Evolutionary conservation across 2,888 invertebrate genomes (phyloP).

Genomic region (Catocala sponsa): DNA sequence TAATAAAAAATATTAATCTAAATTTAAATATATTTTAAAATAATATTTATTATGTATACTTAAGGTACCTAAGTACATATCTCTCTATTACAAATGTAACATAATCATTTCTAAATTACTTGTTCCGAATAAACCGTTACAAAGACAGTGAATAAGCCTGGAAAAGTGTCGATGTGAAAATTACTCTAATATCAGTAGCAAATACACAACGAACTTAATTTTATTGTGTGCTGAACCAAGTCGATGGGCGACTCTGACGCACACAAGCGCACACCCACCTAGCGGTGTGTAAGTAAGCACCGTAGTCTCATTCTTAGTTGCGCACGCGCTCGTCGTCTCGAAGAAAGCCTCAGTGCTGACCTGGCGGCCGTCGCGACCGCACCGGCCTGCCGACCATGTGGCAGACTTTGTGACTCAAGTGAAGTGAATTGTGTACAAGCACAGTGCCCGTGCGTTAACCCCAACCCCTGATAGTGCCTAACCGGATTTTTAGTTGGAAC

Average conservation of each 20-base stretch:
- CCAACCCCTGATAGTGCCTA: slow-evolving; percentile 85
- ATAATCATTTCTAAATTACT: too few relatives aligned
- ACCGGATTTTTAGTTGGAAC: slow-evolving; percentile 82
- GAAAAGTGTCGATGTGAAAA: slow-evolving; percentile 18
- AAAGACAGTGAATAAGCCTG: not conserved
- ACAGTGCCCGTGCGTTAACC: slow-evolving; percentile 85
- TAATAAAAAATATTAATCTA: too few relatives aligned
- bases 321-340: slow-evolving; percentile 76
- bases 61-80: too few relatives aligned
- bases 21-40: too few relatives aligned
- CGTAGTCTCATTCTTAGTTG: slow-evolving; percentile 78
- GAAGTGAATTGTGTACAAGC: slow-evolving; percentile 83
- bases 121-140: not conserved
- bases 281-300: slow-evolving; percentile 64
- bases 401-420: slow-evolving; percentile 80
- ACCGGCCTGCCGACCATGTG: slow-evolving; percentile 82
- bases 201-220: slow-evolving; percentile 20
- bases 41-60: too few relatives aligned
- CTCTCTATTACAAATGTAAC: too few relatives aligned
- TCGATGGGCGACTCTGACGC: slow-evolving; percentile 51
- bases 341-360: slow-evolving; percentile 86
- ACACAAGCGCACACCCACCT: slow-evolving; percentile 47
- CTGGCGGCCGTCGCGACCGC: slow-evolving; percentile 84
- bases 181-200: slow-evolving; percentile 29
- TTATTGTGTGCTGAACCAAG: slow-evolving; percentile 51